Percentiles rank a stretch among this genome's conserved stretches.
Evolutionary conservation across 1,140 invertebrate species (phyloP).

Genomic region (Pollicipes pollicipes): DNA sequence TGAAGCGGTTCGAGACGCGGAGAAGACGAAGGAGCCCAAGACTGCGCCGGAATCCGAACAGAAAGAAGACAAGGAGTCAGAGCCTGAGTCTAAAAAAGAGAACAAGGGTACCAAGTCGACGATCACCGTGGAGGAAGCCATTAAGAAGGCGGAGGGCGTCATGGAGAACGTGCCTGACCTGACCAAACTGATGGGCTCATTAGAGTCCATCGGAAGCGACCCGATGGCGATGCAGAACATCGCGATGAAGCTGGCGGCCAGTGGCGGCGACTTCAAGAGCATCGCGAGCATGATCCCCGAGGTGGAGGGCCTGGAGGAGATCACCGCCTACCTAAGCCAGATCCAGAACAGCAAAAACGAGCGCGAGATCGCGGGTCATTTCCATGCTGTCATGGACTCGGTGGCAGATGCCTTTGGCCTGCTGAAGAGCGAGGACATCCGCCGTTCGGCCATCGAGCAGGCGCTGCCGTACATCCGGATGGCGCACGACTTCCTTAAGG

Average conservation of each 20-base stretch:
- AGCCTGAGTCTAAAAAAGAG: not conserved
- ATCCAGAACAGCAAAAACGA: not conserved
- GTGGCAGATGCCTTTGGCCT: not conserved
- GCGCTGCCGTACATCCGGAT: not conserved
- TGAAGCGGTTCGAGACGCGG: not conserved
- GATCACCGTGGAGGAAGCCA: not conserved
- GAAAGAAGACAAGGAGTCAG: not conserved
- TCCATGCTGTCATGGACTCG: not conserved
- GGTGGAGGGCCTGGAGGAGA: not conserved
- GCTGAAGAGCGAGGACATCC: not conserved
- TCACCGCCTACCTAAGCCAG: not conserved
- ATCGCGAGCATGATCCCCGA: not conserved
- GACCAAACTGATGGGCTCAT: not conserved
- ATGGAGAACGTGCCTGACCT: not conserved
- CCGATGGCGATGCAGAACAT: not conserved
- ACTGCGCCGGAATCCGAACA: not conserved
- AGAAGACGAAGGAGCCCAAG: not conserved
- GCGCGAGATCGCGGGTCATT: not conserved
- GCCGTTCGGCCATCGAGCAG: not conserved
- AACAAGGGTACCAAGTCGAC: not conserved
- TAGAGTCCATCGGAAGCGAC: not conserved
- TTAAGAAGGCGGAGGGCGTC: not conserved
- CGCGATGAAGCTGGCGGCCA: not conserved
- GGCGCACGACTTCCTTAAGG: constrained; percentile 1
- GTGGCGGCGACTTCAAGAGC: not conserved